Percentiles rank a stretch among this genome's conserved stretches.
Evolutionary conservation across 1,140 invertebrate genomes (phyloP).

Genomic region (Catajapyx aquilonaris): DNA sequence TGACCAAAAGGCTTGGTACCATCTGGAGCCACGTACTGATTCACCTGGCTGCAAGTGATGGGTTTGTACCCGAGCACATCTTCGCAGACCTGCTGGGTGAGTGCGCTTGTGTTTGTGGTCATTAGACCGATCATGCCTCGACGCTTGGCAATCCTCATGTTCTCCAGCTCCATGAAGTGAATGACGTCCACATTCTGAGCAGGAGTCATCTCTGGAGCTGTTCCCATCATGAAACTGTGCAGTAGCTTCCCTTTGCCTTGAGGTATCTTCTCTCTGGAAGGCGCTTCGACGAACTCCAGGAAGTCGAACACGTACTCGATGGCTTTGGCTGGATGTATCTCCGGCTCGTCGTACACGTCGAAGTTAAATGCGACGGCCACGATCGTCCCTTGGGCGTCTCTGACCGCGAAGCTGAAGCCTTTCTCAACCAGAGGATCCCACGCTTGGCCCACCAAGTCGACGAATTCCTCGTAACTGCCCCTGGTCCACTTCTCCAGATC

Average conservation of each 20-base stretch:
- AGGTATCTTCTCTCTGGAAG: constrained; percentile 33
- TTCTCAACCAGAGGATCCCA: constrained; percentile 43
- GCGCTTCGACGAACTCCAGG: constrained; percentile 49
- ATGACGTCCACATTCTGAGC: constrained; percentile 56
- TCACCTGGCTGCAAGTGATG: constrained; percentile 70
- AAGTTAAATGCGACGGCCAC: constrained; percentile 52
- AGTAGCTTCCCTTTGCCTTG: constrained; percentile 43
- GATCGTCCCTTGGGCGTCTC: constrained; percentile 18
- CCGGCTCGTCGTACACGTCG: constrained; percentile 53
- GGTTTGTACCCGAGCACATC: no score
- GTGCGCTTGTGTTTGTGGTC: constrained; percentile 63
- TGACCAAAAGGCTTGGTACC: constrained; percentile 45
- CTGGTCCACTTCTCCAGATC: constrained; percentile 53
- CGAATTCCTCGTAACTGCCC: constrained; percentile 40
- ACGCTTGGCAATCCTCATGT: constrained; percentile 35
- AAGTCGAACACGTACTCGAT: constrained; percentile 53
- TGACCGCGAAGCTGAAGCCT: constrained; percentile 39
- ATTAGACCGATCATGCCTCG: constrained; percentile 48
- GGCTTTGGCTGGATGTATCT: constrained; percentile 38
- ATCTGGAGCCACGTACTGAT: constrained; percentile 44
- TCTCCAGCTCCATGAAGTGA: constrained; percentile 50
- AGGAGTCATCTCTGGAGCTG: constrained; percentile 32
- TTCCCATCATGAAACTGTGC: constrained; percentile 72
- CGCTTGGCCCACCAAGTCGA: constrained; percentile 34
- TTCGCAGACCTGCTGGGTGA: no score